A percentile compares a stretch with the other conserved stretches of the same genome.
These are phyloP conservation scores for Aleiodes sp. DNA, from an alignment of 1,140 invertebrate species.

Conservation along the genomic window DNA sequence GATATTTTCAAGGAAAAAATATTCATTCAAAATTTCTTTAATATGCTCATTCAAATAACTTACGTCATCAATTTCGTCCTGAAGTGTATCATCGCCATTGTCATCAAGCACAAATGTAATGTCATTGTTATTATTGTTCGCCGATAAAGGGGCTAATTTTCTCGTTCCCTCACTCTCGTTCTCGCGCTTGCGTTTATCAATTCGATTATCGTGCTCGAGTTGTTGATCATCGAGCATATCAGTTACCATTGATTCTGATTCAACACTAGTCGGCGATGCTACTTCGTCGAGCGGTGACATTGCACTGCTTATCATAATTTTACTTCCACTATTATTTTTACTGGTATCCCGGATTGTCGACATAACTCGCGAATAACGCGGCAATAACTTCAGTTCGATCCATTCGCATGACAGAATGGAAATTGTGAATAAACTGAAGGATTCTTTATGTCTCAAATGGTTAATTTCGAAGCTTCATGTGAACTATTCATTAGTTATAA, in stretches of 20 bases:
- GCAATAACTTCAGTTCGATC: background rate
- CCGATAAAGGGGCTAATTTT: conserved; percentile 59
- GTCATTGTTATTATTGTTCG: conserved; percentile 57
- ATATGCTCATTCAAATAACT: conserved; percentile 44
- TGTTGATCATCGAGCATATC: conserved; percentile 62
- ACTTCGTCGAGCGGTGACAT: conserved; percentile 63
- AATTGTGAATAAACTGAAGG: background rate
- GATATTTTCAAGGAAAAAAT: background rate
- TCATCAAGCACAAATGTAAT: conserved; percentile 70
- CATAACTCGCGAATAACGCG: conserved; percentile 40
- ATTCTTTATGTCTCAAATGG: background rate
- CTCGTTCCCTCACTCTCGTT: conserved; percentile 61
- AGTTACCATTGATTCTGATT: conserved; percentile 58
- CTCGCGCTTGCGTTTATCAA: conserved; percentile 54
- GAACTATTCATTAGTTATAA: background rate
- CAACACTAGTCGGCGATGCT: conserved; percentile 56
- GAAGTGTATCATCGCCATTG: conserved; percentile 59
- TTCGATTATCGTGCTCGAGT: background rate
- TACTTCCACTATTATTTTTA: conserved; percentile 22
- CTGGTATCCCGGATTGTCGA: conserved; percentile 50
- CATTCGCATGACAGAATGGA: background rate
- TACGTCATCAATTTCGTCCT: conserved; percentile 66
- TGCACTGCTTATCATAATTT: conserved; percentile 47
- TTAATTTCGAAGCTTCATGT: background rate
- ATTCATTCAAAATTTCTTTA: background rate